These are phyloP conservation scores for Laticauda colubrina DNA, from an alignment of 2,113 vertebrate genomes.

Conservation along the genomic window DNA sequence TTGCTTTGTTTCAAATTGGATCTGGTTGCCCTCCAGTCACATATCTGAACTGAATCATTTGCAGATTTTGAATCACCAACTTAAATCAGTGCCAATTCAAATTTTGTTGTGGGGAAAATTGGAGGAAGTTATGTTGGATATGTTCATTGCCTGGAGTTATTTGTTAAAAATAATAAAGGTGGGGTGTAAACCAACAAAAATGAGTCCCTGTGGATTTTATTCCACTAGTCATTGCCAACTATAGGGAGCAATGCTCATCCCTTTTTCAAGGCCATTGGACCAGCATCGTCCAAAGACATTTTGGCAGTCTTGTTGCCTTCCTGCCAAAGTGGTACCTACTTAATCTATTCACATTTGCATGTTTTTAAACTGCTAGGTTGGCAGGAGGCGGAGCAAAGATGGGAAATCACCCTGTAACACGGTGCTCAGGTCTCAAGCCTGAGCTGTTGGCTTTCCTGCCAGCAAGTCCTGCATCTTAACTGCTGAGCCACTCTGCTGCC, in stretches of 20 bases:
- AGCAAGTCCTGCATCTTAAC: background rate
- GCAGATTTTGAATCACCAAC: background rate
- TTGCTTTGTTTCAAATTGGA: background rate
- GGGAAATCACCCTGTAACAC: background rate
- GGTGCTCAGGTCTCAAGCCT: background rate
- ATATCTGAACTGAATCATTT: background rate
- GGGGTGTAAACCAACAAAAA: background rate
- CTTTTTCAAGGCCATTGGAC: too few species aligned
- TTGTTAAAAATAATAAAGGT: too few species aligned
- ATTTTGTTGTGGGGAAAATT: background rate
- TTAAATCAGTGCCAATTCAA: background rate
- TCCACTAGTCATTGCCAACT: too few species aligned
- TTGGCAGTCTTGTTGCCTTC: too few species aligned
- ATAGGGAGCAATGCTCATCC: too few species aligned
- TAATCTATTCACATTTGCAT: too few species aligned
- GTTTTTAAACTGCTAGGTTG: background rate
- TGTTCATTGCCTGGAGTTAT: too few species aligned
- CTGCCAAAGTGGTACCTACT: too few species aligned
- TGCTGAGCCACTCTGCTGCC: background rate
- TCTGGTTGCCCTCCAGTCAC: background rate
- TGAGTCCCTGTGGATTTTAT: too few species aligned
- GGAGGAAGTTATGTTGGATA: too few species aligned
- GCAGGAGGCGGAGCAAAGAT: background rate
- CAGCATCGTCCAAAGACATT: too few species aligned
- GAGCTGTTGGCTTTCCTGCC: background rate